Conservation (phyloP, 2,797 vertebrate genomes). For the Remorina albescens region DNA sequence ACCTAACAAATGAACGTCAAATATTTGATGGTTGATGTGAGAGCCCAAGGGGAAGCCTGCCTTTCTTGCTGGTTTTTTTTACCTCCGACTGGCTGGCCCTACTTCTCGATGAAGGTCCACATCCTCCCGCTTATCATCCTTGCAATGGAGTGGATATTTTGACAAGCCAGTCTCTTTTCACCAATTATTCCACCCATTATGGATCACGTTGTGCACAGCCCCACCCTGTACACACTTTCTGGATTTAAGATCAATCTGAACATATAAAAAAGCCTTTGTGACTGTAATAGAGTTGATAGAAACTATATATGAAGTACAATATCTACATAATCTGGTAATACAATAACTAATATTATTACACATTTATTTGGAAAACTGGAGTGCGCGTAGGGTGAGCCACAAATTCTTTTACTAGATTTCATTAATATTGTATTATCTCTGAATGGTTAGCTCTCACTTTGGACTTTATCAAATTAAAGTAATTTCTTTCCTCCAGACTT, state of each 20-base stretch:
- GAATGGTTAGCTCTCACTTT: slow-evolving; percentile 40
- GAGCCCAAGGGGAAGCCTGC: slow-evolving; percentile 76
- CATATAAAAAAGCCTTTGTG: slow-evolving; percentile 42
- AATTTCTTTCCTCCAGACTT: slow-evolving; percentile 33
- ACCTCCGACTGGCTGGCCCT: slow-evolving; percentile 76
- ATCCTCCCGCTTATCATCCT: slow-evolving; percentile 77
- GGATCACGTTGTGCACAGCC: slow-evolving; percentile 58
- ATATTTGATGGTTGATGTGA: slow-evolving; percentile 80
- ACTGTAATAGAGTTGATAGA: slow-evolving; percentile 27
- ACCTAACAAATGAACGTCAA: slow-evolving; percentile 80
- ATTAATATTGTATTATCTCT: slow-evolving; percentile 26
- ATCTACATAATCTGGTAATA: slow-evolving; percentile 31
- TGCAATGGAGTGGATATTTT: slow-evolving; percentile 71
- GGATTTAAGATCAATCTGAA: slow-evolving; percentile 70
- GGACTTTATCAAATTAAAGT: slow-evolving; percentile 39
- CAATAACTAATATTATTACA: slow-evolving; percentile 18
- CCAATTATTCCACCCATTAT: slow-evolving; percentile 85
- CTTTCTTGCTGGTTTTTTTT: slow-evolving; percentile 76
- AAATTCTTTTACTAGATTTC: slow-evolving; percentile 24
- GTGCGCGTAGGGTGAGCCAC: slow-evolving; percentile 11
- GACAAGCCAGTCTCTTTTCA: slow-evolving; percentile 82
- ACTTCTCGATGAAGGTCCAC: slow-evolving; percentile 71
- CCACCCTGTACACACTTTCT: slow-evolving; percentile 60
- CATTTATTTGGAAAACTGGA: slow-evolving; percentile 31
- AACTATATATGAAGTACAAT: slow-evolving; percentile 35